These are phyloP conservation scores for Scylla paramamosain DNA, from an alignment of 1,140 invertebrate genomes.

Conservation along the genomic window DNA sequence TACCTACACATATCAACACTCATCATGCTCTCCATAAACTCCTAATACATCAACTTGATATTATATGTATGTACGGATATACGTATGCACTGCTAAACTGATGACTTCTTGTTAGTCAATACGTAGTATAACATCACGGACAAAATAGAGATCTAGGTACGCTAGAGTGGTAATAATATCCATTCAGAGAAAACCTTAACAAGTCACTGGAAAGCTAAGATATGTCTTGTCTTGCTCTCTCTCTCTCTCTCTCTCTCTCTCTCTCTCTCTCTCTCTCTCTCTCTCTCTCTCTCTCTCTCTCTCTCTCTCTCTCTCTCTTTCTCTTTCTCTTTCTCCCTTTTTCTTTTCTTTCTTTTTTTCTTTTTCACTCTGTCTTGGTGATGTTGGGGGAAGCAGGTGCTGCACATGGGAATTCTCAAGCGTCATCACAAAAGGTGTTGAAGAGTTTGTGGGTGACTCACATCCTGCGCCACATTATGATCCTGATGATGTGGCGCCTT, in stretches of 20 bases:
- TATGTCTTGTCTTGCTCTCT: too few relatives aligned
- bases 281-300: too few relatives aligned
- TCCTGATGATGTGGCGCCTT: too few relatives aligned
- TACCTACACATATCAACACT: background rate
- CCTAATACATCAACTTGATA: constrained; percentile 12
- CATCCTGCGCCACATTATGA: too few relatives aligned
- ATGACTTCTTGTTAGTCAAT: background rate
- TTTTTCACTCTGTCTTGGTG: background rate
- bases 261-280: too few relatives aligned
- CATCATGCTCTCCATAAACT: background rate
- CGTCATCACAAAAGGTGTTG: background rate
- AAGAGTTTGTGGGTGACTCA: background rate
- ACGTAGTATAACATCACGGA: constrained; percentile 9
- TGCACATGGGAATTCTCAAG: background rate
- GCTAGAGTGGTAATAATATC: background rate
- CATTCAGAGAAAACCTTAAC: background rate
- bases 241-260: too few relatives aligned
- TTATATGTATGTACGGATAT: background rate
- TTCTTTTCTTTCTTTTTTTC: background rate
- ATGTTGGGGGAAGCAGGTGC: background rate
- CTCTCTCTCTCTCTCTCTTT: too few relatives aligned
- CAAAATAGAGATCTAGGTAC: background rate
- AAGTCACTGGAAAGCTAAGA: background rate
- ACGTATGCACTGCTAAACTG: constrained; percentile 21
- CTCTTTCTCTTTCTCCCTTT: too few relatives aligned